phyloP scores from a whole-genome alignment of 2,888 invertebrate species.

The Leistus spinibarbis region DNA sequence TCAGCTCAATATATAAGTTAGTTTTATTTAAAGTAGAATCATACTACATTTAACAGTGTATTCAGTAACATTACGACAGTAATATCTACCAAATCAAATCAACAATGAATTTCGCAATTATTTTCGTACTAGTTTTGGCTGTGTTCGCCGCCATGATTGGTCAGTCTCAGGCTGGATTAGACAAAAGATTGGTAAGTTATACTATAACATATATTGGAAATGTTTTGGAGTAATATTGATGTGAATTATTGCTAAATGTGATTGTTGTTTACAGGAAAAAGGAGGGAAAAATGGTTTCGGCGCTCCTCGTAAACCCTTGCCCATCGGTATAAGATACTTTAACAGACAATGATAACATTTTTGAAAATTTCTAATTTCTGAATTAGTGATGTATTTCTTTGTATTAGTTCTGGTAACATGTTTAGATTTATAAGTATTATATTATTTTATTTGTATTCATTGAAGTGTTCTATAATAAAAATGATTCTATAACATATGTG shows the following conservation, averaged over 20 bases:
- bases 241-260: not conserved
- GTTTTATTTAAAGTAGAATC: not conserved
- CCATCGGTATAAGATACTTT: slow-evolving; percentile 39
- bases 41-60: not conserved
- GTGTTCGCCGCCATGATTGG: slow-evolving; percentile 42
- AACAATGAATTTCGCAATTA: slow-evolving; percentile 41
- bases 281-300: slow-evolving; percentile 42
- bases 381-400: not conserved
- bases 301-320: slow-evolving; percentile 43
- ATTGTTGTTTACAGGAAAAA: slow-evolving; percentile 40
- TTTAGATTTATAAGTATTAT: too few species aligned
- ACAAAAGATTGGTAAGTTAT: slow-evolving; percentile 25
- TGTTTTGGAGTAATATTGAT: not conserved
- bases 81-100: not conserved
- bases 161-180: slow-evolving; percentile 15
- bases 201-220: not conserved
- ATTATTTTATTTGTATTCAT: too few species aligned
- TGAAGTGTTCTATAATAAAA: too few species aligned
- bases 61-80: not conserved
- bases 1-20: not conserved
- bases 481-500: too few species aligned
- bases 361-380: not conserved
- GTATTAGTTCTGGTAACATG: too few species aligned
- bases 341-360: slow-evolving; percentile 17
- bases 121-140: slow-evolving; percentile 42